A percentile compares a stretch with the other conserved stretches of the same genome.
Conservation (phyloP, 1,140 invertebrate genomes). For the Muscidifurax raptorellus region DNA sequence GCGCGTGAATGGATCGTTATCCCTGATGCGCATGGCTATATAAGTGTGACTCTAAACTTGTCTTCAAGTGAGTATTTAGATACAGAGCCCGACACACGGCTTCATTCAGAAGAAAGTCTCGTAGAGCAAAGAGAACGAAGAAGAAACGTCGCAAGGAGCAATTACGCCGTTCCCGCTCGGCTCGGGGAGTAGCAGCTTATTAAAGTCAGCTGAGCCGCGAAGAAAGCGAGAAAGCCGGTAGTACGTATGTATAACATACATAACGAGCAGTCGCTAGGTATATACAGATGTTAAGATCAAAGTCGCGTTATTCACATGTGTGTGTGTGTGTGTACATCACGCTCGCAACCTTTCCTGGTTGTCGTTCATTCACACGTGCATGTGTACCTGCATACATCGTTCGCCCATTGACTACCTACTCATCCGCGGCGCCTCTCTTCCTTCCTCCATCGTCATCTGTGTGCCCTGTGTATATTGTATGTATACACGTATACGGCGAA, state of each 20-base stretch:
- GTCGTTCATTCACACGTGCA: slow-evolving; percentile 35
- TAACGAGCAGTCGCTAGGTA: not conserved
- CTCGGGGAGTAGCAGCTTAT: no score
- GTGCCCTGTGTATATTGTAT: not conserved
- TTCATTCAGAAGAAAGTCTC: not conserved
- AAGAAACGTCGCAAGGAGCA: not conserved
- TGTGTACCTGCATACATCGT: not conserved
- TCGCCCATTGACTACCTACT: slow-evolving; percentile 41
- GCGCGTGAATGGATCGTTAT: slow-evolving; percentile 30
- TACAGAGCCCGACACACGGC: not conserved
- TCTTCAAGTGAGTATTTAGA: no score
- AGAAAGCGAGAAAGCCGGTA: slow-evolving; percentile 14
- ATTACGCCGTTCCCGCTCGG: not conserved
- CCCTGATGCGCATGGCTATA: slow-evolving; percentile 11
- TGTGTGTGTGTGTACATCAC: not conserved
- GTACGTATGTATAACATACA: not conserved
- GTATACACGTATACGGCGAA: not conserved
- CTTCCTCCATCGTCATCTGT: not conserved
- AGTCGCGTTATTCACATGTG: slow-evolving; percentile 14
- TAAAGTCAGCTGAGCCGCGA: slow-evolving; percentile 35
- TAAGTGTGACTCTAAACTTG: no score
- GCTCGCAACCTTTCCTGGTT: not conserved
- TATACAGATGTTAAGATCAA: slow-evolving; percentile 45
- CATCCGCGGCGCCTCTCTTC: not conserved
- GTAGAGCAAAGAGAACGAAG: not conserved